These are phyloP conservation scores for Pipistrellus nathusii DNA, from an alignment of 2,797 vertebrate genomes.

Conservation along the genomic window DNA sequence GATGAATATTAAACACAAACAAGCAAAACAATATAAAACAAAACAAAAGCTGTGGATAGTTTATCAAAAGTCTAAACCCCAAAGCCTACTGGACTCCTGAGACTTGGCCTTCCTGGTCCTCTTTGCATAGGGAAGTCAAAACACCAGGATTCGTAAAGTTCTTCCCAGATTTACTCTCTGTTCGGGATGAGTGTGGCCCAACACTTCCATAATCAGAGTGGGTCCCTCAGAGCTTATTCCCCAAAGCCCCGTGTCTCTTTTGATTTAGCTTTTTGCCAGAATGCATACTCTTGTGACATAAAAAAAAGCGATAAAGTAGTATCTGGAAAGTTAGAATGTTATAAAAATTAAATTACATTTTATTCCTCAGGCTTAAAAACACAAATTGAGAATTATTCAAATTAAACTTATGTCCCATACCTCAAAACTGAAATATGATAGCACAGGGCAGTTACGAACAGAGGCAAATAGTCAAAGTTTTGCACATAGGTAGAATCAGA, in stretches of 20 bases:
- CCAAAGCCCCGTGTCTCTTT: background rate
- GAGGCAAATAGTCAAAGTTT: slow-evolving; percentile 66
- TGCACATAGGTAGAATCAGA: slow-evolving; percentile 39
- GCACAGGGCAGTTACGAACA: slow-evolving; percentile 68
- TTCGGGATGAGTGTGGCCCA: background rate
- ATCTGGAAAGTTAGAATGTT: slow-evolving; percentile 55
- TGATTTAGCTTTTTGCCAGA: slow-evolving; percentile 48
- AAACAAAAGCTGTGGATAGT: background rate
- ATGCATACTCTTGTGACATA: background rate
- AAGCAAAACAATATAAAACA: background rate
- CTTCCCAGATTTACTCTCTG: background rate
- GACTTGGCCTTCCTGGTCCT: background rate
- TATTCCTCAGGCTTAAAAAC: slow-evolving; percentile 78
- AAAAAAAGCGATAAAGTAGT: slow-evolving; percentile 71
- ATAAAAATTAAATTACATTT: slow-evolving; percentile 73
- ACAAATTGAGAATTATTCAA: slow-evolving; percentile 72
- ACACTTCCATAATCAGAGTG: background rate
- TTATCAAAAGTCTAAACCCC: background rate
- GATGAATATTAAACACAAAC: background rate
- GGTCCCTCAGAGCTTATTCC: fast-evolving
- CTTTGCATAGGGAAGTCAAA: background rate
- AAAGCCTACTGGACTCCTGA: background rate
- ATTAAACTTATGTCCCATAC: slow-evolving; percentile 63
- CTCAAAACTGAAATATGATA: slow-evolving; percentile 71
- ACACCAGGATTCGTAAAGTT: background rate